A percentile compares a stretch with the other conserved stretches of the same genome.
Conservation (phyloP, 1,140 invertebrate genomes). For the Liolophura sinensis region DNA sequence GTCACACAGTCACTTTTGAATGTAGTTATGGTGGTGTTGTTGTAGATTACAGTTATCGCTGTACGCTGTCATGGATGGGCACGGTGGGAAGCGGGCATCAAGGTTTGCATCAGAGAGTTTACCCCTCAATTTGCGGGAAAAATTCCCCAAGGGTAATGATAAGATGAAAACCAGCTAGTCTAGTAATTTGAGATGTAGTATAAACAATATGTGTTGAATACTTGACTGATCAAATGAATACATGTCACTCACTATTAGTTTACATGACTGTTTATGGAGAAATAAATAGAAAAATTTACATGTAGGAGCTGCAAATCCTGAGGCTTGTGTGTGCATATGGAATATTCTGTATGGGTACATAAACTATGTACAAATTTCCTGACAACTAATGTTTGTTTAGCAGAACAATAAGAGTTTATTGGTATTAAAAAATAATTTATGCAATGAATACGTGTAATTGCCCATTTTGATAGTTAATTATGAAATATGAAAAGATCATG, state of each 20-base stretch:
- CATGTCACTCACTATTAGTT: background rate
- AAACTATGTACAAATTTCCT: too few species aligned
- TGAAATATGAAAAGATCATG: too few species aligned
- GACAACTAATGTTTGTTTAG: too few species aligned
- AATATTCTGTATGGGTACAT: too few species aligned
- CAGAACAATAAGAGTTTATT: too few species aligned
- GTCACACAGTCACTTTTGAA: too few species aligned
- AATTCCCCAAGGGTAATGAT: slow-evolving; percentile 59
- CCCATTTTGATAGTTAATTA: too few species aligned
- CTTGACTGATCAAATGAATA: background rate
- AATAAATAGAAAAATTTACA: too few species aligned
- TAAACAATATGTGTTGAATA: background rate
- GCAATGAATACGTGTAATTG: too few species aligned
- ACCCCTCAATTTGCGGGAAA: slow-evolving; percentile 54
- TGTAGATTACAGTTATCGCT: slow-evolving; percentile 52
- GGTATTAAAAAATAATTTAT: too few species aligned
- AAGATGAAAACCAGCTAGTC: background rate
- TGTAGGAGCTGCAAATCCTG: too few species aligned
- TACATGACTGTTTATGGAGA: background rate
- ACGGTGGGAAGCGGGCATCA: slow-evolving; percentile 59
- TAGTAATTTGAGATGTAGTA: background rate
- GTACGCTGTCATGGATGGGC: slow-evolving; percentile 63
- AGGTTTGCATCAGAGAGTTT: slow-evolving; percentile 59
- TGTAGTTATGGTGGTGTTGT: slow-evolving; percentile 5
- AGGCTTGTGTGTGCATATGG: too few species aligned